Evolutionary conservation across 2,113 vertebrate species (phyloP).

Genomic region (Ptilorrhoa leucosticta): DNA sequence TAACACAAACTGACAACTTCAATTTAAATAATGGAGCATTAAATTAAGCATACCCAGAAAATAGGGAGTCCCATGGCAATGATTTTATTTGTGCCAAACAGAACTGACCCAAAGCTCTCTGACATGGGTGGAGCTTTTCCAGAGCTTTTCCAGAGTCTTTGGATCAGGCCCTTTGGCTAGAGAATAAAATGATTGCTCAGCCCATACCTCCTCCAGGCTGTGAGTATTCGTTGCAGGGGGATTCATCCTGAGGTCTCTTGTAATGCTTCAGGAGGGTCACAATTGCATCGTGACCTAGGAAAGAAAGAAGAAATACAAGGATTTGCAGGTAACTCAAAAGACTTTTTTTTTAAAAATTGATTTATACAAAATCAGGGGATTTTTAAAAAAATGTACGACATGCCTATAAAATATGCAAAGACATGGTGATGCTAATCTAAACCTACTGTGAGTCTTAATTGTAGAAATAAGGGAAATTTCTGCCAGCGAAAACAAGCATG

Average conservation of each 20-base stretch:
- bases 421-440: not conserved
- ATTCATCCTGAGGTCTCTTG: slow-evolving; percentile 88
- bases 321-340: not conserved
- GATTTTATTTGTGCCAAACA: not conserved
- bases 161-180: not conserved
- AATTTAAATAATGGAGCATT: not conserved
- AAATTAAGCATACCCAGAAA: not conserved
- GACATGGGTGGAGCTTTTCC: not conserved
- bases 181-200: not conserved
- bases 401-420: not conserved
- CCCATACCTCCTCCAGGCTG: slow-evolving; percentile 91
- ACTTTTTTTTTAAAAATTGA: no score
- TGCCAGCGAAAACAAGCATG: not conserved
- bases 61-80: not conserved
- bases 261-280: slow-evolving; percentile 95
- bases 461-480: not conserved
- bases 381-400: rapidly evolving
- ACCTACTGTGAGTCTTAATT: not conserved
- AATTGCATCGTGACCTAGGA: slow-evolving; percentile 88
- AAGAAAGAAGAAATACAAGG: not conserved
- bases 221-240: slow-evolving; percentile 92
- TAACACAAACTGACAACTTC: not conserved
- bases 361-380: not conserved
- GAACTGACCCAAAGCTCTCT: not conserved
- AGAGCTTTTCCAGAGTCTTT: not conserved